A percentile compares a stretch with the other conserved stretches of the same genome.
Conservation (phyloP, 2,113 vertebrate species). For the Colius striatus region DNA sequence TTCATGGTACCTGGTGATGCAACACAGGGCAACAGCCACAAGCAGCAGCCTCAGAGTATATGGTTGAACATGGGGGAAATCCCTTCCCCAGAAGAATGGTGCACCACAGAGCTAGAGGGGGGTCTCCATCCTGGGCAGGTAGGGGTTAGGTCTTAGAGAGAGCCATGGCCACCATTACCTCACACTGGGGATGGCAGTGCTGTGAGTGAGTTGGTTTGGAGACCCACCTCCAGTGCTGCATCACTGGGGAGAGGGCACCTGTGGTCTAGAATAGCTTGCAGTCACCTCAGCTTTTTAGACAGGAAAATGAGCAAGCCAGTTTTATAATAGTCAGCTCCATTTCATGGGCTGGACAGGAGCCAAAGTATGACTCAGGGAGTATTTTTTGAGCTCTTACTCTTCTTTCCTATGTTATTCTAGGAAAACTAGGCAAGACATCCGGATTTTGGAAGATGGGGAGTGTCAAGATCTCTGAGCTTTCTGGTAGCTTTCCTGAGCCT, state of each 20-base stretch:
- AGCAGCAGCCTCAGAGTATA: neutral
- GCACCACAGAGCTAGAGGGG: accelerated
- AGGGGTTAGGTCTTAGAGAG: neutral
- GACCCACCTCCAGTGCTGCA: neutral
- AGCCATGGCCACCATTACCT: neutral
- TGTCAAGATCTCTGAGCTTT: conserved; percentile 22
- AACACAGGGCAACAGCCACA: neutral
- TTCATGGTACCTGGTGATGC: neutral
- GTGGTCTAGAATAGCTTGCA: neutral
- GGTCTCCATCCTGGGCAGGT: neutral
- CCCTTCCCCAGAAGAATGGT: neutral
- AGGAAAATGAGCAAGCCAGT: neutral
- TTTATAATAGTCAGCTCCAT: neutral
- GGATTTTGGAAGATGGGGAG: conserved; percentile 29
- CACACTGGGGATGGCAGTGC: neutral
- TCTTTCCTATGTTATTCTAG: neutral
- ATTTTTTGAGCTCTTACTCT: neutral
- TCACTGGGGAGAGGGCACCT: neutral
- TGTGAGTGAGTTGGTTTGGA: neutral
- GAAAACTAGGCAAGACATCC: conserved; percentile 55
- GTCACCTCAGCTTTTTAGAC: neutral
- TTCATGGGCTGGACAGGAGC: neutral
- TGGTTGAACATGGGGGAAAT: neutral
- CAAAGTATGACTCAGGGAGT: neutral
- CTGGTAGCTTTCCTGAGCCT: neutral